Evolutionary conservation across 2,888 invertebrate genomes (phyloP).

Genomic region (Rosalia funebris): DNA sequence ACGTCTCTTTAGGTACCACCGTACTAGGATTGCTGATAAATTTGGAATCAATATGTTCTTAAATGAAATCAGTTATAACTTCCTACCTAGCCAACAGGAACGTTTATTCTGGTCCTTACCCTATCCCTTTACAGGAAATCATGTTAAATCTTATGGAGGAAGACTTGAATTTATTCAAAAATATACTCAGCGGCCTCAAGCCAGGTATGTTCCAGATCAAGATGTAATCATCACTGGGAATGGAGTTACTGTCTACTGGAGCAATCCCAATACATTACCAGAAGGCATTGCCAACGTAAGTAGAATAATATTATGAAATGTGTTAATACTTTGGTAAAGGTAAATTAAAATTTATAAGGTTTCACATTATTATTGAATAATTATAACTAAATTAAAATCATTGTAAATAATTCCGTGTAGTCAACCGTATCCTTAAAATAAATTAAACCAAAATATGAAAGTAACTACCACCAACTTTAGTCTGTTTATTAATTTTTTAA

Average conservation of each 20-base stretch:
- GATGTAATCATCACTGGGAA: constrained; percentile 87
- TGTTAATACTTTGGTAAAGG: neutral
- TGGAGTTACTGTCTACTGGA: constrained; percentile 80
- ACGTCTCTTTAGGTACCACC: constrained; percentile 51
- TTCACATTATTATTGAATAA: no score
- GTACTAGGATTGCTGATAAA: constrained; percentile 61
- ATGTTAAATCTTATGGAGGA: constrained; percentile 90
- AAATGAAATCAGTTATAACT: constrained; percentile 73
- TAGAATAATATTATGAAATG: constrained; percentile 26
- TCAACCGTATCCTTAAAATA: no score
- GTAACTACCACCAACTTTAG: no score
- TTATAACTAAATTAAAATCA: no score
- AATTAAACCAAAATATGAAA: no score
- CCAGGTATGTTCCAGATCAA: constrained; percentile 71
- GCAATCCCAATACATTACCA: constrained; percentile 69
- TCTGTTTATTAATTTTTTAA: no score
- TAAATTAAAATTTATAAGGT: constrained; percentile 4
- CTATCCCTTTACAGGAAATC: constrained; percentile 74
- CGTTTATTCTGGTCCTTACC: constrained; percentile 82
- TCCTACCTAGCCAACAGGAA: constrained; percentile 63
- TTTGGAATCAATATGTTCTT: constrained; percentile 67
- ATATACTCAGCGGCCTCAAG: constrained; percentile 68
- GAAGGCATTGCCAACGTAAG: constrained; percentile 72
- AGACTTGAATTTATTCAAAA: constrained; percentile 78
- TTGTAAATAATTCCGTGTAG: no score